Evolutionary conservation across 2,888 invertebrate species (phyloP).

Genomic region (Ophion slaviceki): DNA sequence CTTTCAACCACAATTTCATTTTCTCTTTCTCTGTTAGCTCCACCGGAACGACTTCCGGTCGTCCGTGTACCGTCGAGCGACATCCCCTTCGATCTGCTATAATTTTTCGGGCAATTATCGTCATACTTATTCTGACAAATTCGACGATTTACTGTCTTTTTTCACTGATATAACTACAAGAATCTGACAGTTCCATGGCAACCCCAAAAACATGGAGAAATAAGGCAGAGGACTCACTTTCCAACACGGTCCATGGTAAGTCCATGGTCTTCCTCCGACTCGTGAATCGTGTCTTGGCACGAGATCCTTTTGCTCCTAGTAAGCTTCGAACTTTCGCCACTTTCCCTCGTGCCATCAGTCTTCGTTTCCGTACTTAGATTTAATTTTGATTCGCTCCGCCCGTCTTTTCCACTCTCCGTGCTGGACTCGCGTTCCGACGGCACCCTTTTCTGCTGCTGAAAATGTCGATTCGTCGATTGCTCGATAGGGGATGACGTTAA

Average conservation of each 20-base stretch:
- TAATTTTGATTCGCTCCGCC: conserved; percentile 76
- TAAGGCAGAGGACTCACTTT: conserved; percentile 73
- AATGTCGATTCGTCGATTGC: conserved; percentile 63
- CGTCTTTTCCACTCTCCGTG: conserved; percentile 51
- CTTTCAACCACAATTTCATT: conserved; percentile 4
- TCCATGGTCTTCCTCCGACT: conserved; percentile 78
- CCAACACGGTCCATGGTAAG: conserved; percentile 80
- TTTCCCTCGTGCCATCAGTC: conserved; percentile 73
- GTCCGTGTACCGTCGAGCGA: too few relatives aligned
- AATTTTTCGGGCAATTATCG: too few relatives aligned
- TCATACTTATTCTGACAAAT: too few relatives aligned
- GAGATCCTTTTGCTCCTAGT: conserved; percentile 75
- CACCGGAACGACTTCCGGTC: too few relatives aligned
- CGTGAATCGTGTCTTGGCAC: conserved; percentile 78
- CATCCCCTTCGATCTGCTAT: too few relatives aligned
- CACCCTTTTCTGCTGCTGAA: conserved; percentile 60
- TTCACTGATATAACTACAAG: too few relatives aligned
- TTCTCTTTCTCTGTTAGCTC: not conserved
- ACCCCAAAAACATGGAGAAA: not conserved
- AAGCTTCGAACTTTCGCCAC: conserved; percentile 72
- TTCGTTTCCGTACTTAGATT: conserved; percentile 74
- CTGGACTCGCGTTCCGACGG: conserved; percentile 57
- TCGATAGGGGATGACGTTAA: conserved; percentile 72
- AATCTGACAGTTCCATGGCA: too few relatives aligned
- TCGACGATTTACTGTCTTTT: too few relatives aligned